phyloP scores from a whole-genome alignment of 2,797 vertebrate genomes.

The Melanitta fusca region DNA sequence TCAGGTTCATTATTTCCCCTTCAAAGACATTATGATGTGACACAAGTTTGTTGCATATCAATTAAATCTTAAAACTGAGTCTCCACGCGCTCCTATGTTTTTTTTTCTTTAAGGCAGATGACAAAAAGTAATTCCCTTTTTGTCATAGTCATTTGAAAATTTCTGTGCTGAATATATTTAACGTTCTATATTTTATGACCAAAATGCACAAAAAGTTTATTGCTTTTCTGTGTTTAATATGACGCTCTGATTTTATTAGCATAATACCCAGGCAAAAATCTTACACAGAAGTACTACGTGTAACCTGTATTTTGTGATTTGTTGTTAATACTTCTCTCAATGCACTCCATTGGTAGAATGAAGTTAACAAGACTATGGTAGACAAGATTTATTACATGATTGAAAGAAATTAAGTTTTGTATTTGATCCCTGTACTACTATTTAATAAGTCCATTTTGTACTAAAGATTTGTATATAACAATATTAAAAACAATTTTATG shows the following conservation, averaged over 20 bases:
- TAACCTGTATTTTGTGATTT: background rate
- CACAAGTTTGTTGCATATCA: constrained; percentile 7
- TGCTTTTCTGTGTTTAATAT: background rate
- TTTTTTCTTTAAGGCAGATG: background rate
- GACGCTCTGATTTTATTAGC: background rate
- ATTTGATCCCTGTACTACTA: background rate
- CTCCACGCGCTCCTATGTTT: background rate
- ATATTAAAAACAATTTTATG: background rate
- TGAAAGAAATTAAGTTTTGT: background rate
- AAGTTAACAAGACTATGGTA: background rate
- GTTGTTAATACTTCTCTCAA: background rate
- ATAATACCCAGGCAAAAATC: background rate
- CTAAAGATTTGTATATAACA: background rate
- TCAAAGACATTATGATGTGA: background rate
- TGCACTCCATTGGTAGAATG: background rate
- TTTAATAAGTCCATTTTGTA: background rate
- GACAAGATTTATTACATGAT: background rate
- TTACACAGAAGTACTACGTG: background rate
- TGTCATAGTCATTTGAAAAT: background rate
- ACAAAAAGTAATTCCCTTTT: constrained; percentile 53
- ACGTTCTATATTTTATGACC: too few relatives aligned
- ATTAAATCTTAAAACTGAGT: background rate
- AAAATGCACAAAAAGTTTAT: background rate
- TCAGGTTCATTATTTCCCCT: background rate
- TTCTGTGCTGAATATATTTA: background rate